These are phyloP conservation scores for Tribolium freemani DNA, from an alignment of 2,888 invertebrate species.

Conservation along the genomic window DNA sequence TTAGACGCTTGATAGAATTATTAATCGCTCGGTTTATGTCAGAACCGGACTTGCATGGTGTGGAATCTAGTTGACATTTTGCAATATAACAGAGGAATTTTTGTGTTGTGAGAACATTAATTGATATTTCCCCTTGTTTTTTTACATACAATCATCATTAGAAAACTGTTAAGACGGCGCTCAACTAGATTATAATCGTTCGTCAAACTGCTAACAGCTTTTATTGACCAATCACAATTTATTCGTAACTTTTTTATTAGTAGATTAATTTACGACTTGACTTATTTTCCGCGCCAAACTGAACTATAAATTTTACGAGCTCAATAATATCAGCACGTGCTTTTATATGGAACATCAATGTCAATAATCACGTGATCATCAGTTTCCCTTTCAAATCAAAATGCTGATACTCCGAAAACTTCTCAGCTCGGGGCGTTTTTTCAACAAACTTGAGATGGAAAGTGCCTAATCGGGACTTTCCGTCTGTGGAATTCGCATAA, in stretches of 20 bases:
- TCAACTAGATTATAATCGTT: neutral
- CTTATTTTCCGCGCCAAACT: neutral
- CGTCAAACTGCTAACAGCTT: neutral
- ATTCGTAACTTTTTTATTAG: neutral
- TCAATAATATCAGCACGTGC: neutral
- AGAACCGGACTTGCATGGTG: constrained; percentile 1
- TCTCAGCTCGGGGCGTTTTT: neutral
- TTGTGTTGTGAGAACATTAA: neutral
- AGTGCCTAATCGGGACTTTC: neutral
- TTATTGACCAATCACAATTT: neutral
- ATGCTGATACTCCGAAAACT: neutral
- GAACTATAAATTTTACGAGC: neutral
- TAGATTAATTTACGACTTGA: neutral
- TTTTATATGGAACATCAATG: neutral
- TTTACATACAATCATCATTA: too few species aligned
- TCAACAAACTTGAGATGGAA: neutral
- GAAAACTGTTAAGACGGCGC: neutral
- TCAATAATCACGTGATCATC: neutral
- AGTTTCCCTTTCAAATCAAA: neutral
- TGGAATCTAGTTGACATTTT: neutral
- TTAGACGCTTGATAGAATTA: constrained; percentile 12
- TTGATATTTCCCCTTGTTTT: too few species aligned
- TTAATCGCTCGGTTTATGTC: constrained; percentile 14
- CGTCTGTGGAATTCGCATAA: neutral
- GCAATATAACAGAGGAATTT: neutral